Percentiles rank a stretch among this genome's conserved stretches.
These are phyloP conservation scores for Cossypha dichroa DNA, from an alignment of 2,797 vertebrate species.

Conservation along the genomic window DNA sequence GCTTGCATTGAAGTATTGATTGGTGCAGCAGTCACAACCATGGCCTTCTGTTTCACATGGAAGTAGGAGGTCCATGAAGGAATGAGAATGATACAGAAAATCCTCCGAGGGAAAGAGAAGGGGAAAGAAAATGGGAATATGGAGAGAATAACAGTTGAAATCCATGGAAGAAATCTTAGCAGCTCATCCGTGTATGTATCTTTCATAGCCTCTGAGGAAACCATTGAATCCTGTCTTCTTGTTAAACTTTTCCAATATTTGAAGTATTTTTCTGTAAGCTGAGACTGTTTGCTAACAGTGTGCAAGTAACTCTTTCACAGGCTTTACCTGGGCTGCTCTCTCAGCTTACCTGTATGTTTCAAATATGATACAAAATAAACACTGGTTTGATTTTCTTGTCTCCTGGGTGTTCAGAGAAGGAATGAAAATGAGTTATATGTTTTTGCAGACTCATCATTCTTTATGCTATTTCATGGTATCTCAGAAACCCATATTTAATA, in stretches of 20 bases:
- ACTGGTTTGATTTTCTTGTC: background rate
- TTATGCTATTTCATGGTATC: background rate
- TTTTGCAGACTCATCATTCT: background rate
- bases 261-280: background rate
- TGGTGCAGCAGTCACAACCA: background rate
- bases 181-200: background rate
- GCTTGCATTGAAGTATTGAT: background rate
- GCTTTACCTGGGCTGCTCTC: fast-evolving
- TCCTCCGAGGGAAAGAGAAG: background rate
- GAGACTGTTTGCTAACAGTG: background rate
- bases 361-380: background rate
- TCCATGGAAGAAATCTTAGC: background rate
- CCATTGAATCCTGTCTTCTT: background rate
- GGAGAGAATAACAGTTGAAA: background rate
- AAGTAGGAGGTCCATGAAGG: background rate
- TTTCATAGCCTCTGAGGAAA: background rate
- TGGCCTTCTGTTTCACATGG: background rate
- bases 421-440: background rate
- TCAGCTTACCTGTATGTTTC: background rate
- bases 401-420: background rate
- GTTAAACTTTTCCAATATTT: background rate
- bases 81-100: background rate
- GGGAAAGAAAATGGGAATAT: background rate
- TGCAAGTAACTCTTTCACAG: background rate
- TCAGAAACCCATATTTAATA: background rate